Percentiles rank a stretch among this genome's conserved stretches.
These are phyloP conservation scores for Clarias magur DNA, from an alignment of 2,113 vertebrate genomes.

Conservation along the genomic window DNA sequence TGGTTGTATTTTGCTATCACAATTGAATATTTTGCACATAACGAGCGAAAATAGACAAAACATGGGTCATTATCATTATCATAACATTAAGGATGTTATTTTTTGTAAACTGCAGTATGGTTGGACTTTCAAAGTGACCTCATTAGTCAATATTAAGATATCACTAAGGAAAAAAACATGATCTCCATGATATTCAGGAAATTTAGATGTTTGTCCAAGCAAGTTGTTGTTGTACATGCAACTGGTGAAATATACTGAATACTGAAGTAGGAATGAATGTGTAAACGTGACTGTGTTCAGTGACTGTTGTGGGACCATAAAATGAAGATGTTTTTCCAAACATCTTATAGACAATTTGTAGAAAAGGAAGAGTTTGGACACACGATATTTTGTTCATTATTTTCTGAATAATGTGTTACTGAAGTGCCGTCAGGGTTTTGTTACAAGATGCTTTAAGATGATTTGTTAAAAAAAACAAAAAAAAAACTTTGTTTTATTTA, in stretches of 20 bases:
- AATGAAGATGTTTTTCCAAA: not conserved
- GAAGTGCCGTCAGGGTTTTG: too few species aligned
- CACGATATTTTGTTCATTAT: not conserved
- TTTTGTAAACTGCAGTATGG: not conserved
- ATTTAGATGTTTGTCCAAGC: not conserved
- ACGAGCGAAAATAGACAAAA: not conserved
- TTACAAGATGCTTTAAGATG: too few species aligned
- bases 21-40: not conserved
- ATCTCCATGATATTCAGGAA: not conserved
- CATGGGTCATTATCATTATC: not conserved
- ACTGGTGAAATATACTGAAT: not conserved
- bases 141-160: not conserved
- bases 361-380: not conserved
- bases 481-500: not conserved
- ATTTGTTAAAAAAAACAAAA: too few species aligned
- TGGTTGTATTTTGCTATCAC: not conserved
- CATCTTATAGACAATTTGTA: not conserved
- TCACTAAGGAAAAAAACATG: not conserved
- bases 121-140: not conserved
- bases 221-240: too few species aligned
- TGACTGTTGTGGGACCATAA: not conserved
- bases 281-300: too few species aligned
- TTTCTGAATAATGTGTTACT: not conserved
- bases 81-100: not conserved
- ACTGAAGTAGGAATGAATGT: not conserved